Base-by-base conservation (phyloP, 2,888 invertebrate genomes). In the Dynastes tityus region DNA sequence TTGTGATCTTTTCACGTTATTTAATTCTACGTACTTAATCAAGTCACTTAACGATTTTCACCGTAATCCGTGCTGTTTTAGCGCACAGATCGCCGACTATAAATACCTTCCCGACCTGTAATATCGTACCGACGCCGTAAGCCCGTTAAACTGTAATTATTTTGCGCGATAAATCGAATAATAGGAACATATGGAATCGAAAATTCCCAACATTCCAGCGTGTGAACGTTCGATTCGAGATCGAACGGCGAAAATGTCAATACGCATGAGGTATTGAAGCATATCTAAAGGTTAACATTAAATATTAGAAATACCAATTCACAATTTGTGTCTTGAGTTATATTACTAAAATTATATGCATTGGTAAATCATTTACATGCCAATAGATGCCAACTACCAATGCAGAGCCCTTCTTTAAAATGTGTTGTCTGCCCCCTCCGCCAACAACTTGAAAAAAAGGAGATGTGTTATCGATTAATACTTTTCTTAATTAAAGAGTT, bases 1-100 rank as follows among this genome's bases (percentile, higher is more conserved):
- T 77, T 61, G 77, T 77, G 58, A 77, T 77, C 61, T 61, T 68
- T 71, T 68, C 68, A 71, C 63, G 77, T 58, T 71, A 70, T 70
- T 77, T 77, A 45, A 77, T 77, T 74, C 63, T 49, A 76, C 76
- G 32, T 53, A 65, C 64, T 65, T 64, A 76, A 65, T 76, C 76
- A 76, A 65, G 49, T 65, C 76, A 76, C 76, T 76, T 76, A 76
- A 76, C 76, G 58, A 73, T 73, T 58, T 73, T 67, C 67, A 37
- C 37, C 37, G 58, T 58, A 58, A 73, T 73, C 58, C 58, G 40
- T 73, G 61, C 37, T 40, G 73, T 73, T 73, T 73, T 40, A 58
- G 58, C 49, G 67, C 67, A 45, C 49, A 6, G 45, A 45, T 45
- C 45, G 67, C 45, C 67, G 67, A 67, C 45, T 67, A 67, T 67